A percentile compares a stretch with the other conserved stretches of the same genome.
phyloP scores from a whole-genome alignment of 2,797 vertebrate genomes.

The Melanotaenia pygmaea region DNA sequence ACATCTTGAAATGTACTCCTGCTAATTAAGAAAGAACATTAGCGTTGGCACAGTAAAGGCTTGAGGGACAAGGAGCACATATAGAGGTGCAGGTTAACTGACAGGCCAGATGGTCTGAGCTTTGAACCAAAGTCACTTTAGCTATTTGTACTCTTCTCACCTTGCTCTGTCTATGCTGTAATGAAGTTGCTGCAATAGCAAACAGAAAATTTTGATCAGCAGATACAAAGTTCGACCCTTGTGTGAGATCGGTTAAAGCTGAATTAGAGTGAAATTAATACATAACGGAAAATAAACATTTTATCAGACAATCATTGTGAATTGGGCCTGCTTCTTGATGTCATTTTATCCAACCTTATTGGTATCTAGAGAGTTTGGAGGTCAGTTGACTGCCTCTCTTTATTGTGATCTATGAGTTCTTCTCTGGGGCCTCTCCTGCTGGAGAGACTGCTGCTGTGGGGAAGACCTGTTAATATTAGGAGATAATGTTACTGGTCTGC shows the following conservation, averaged over 20 bases:
- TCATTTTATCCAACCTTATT: too few relatives aligned
- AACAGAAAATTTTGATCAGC: neutral
- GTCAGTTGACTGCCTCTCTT: too few relatives aligned
- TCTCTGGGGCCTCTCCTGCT: too few relatives aligned
- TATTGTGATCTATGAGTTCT: too few relatives aligned
- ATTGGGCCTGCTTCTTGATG: too few relatives aligned
- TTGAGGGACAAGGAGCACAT: constrained; percentile 56
- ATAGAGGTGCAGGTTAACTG: constrained; percentile 73
- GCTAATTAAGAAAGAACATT: constrained; percentile 48
- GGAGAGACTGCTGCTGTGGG: too few relatives aligned
- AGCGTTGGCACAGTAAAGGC: constrained; percentile 38
- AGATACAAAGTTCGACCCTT: neutral
- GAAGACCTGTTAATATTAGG: too few relatives aligned
- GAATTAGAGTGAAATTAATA: neutral
- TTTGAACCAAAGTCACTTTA: constrained; percentile 75
- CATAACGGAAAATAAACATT: neutral
- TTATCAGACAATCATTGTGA: too few relatives aligned
- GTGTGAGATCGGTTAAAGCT: neutral
- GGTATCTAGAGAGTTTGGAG: too few relatives aligned
- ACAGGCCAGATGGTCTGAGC: constrained; percentile 76
- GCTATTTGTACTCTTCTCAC: constrained; percentile 44
- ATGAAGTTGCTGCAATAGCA: constrained; percentile 40
- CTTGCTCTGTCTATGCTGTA: constrained; percentile 39
- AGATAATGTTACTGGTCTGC: too few relatives aligned
- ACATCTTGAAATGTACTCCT: constrained; percentile 41